These are phyloP conservation scores for Hirundichthys speculiger DNA, from an alignment of 2,113 vertebrate species.

Conservation along the genomic window DNA sequence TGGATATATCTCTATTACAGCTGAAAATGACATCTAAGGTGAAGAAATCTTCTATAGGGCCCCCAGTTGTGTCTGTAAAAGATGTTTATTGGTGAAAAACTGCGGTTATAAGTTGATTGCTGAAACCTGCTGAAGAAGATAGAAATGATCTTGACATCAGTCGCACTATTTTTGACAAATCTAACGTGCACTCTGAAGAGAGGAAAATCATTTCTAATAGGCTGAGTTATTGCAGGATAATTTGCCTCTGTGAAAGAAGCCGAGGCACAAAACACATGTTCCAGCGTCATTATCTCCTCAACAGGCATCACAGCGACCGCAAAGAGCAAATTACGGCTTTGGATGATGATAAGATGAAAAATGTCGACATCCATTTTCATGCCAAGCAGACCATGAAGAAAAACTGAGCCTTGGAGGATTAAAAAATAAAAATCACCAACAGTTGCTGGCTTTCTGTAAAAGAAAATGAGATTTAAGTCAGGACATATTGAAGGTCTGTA, in stretches of 20 bases:
- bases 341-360: background rate
- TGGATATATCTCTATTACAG: conserved; percentile 92
- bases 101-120: too few species aligned
- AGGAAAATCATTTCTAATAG: background rate
- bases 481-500: too few species aligned
- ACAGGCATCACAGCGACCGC: background rate
- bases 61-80: background rate
- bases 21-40: conserved; percentile 16
- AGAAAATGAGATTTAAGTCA: too few species aligned
- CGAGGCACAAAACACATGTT: background rate
- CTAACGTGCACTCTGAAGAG: background rate
- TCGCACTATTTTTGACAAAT: background rate
- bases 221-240: background rate
- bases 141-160: too few species aligned
- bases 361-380: background rate
- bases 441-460: too few species aligned
- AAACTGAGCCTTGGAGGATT: too few species aligned
- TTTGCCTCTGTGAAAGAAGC: background rate
- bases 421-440: too few species aligned
- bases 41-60: background rate
- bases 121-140: too few species aligned
- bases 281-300: background rate
- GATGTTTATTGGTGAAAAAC: too few species aligned
- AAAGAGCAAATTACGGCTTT: background rate
- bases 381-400: too few species aligned